Evolutionary conservation across 1,140 invertebrate genomes (phyloP).

Genomic region (Apis dorsata): DNA sequence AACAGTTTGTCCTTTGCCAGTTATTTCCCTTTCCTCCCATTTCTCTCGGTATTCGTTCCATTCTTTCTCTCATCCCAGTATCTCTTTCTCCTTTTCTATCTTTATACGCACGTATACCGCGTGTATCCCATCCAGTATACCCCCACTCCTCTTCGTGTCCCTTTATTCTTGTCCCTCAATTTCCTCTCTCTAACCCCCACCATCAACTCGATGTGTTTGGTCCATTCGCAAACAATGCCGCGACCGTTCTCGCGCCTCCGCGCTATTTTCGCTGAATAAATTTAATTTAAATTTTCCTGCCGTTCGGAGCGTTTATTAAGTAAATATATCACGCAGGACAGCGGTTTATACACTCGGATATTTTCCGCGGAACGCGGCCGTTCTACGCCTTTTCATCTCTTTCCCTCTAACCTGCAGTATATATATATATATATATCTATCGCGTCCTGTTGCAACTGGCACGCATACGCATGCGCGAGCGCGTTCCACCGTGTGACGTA

Average conservation of each 20-base stretch:
- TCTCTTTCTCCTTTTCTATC: neutral
- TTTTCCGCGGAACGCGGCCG: conserved; percentile 47
- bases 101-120: neutral
- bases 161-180: conserved; percentile 35
- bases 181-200: conserved; percentile 24
- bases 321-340: conserved; percentile 65
- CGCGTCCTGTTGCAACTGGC: neutral
- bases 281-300: conserved; percentile 69
- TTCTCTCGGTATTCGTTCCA: conserved; percentile 1
- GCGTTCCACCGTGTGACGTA: conserved; percentile 44
- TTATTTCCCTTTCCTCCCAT: conserved; percentile 20
- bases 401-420: no score
- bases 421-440: neutral
- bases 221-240: conserved; percentile 61
- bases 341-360: conserved; percentile 51
- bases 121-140: neutral
- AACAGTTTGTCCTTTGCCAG: conserved; percentile 42
- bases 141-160: neutral
- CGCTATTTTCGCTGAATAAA: conserved; percentile 67
- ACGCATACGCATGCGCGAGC: neutral
- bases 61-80: neutral
- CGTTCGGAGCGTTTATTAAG: conserved; percentile 68
- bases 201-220: conserved; percentile 32
- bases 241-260: conserved; percentile 47
- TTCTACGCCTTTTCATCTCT: no score